Percentiles rank a stretch among this genome's conserved stretches.
Evolutionary conservation across 2,797 vertebrate genomes (phyloP).

Genomic region (Falco naumanni): DNA sequence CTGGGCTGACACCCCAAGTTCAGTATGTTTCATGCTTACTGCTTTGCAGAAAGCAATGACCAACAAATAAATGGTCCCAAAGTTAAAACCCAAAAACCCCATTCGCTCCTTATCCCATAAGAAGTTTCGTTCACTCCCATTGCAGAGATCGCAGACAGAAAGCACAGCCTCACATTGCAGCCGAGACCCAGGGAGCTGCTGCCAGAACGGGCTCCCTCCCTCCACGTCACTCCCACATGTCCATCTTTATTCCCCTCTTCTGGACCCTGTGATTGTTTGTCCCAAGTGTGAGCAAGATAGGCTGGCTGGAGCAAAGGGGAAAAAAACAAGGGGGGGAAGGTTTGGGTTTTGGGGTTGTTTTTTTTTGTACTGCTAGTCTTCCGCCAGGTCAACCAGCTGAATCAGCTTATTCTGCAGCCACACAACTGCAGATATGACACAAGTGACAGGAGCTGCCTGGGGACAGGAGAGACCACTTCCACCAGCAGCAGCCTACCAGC

Average conservation of each 20-base stretch:
- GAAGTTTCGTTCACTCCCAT: not conserved
- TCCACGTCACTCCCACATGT: not conserved
- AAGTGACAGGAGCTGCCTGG: not conserved
- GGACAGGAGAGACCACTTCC: not conserved
- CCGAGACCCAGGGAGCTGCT: not conserved
- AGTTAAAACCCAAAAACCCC: not conserved
- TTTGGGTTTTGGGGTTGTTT: not conserved
- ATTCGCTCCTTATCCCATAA: not conserved
- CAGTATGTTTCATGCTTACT: not conserved
- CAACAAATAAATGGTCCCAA: not conserved
- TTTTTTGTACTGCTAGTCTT: not conserved
- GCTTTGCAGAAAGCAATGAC: not conserved
- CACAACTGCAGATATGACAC: not conserved
- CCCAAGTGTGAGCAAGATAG: not conserved
- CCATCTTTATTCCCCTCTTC: not conserved
- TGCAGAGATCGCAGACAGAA: not conserved
- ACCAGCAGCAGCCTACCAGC: not conserved
- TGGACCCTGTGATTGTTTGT: accelerated
- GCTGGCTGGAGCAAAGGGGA: not conserved
- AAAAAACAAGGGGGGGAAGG: not conserved
- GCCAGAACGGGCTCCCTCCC: not conserved
- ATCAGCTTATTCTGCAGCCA: not conserved
- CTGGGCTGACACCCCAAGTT: not conserved
- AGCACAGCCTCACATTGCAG: not conserved
- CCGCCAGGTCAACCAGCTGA: not conserved